Conservation (phyloP, 2,888 invertebrate genomes). For the Andrena hattorfiana region DNA sequence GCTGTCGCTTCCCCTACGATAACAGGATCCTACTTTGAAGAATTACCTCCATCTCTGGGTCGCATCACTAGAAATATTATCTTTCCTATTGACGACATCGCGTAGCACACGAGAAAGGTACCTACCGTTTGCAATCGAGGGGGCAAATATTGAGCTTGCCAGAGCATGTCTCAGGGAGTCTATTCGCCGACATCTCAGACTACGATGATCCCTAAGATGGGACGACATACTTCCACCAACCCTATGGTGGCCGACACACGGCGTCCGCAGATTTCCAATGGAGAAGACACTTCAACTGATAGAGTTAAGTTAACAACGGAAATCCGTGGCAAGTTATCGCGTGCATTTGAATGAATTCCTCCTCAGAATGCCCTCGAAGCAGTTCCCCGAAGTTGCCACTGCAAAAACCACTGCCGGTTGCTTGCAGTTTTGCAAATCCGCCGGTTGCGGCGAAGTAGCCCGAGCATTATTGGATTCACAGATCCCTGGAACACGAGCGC, state of each 20-base stretch:
- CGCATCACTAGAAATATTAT: conserved; percentile 1
- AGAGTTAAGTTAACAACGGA: conserved; percentile 27
- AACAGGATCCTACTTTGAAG: background rate
- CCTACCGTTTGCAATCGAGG: background rate
- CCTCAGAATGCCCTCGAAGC: background rate
- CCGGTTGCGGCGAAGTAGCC: background rate
- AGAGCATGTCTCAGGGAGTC: too few species aligned
- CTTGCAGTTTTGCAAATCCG: conserved; percentile 40
- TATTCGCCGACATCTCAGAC: background rate
- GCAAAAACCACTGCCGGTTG: conserved; percentile 5
- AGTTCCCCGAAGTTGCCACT: background rate
- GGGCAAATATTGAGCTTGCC: background rate
- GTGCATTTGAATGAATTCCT: conserved; percentile 37
- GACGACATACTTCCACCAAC: background rate
- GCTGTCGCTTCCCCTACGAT: background rate
- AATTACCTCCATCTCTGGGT: background rate
- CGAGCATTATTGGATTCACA: conserved; percentile 20
- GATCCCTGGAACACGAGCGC: background rate
- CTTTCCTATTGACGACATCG: too few species aligned
- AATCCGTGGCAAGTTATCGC: conserved; percentile 21
- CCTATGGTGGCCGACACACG: background rate
- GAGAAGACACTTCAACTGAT: background rate
- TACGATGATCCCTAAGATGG: background rate
- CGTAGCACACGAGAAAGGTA: background rate
- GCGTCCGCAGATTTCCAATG: background rate